Base-by-base conservation (phyloP, 2,888 invertebrate species). In the Zaprionus obscuricornis region DNA sequence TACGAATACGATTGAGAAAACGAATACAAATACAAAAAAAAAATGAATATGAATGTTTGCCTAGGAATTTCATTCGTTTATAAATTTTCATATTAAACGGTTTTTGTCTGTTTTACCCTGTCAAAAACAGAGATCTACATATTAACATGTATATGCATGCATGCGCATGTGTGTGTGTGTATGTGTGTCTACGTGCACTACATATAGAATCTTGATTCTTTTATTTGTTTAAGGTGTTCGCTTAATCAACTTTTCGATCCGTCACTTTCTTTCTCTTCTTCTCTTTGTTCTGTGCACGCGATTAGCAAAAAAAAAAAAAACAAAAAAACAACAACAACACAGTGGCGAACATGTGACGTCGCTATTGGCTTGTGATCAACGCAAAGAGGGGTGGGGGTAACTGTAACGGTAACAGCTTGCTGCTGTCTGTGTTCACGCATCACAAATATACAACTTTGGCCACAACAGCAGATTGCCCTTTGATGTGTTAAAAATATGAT, bases 21-120 rank as follows among this genome's bases (percentile, higher is more conserved):
- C n/a, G 36, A 51, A 24, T 52, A 51, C 46, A 14, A 13, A 10
- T 14, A 11, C 16, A 26, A 16, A 16, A 39, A 27, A 10, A 49
- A 11, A 5, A 16, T 16, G 24, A 39, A 26, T 39, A 8, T 8
- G 26, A 46, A 24, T 43, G 59, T 42, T 68, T 40, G 55, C 42
- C 59, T 56, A 82, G 70, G 66, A 71, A 76, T 83, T 83, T 76
- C 14, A 75, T 78, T 82, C 67, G 65, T 56, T 67, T 66, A 60
- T 72, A 57, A n/a, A 46, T 55, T 78, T 78, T 66, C 14, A 70
- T 74, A 72, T 67, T 72, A 78, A 78, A 78, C 56, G 58, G 40
- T 72, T 66, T 52, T 55, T 42, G 22, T 45, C 24, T 54, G 33
- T 34, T 4, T n/a, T 52, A 5, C 55, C 42, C 29, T 37, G 18